phyloP scores from a whole-genome alignment of 2,888 invertebrate species.

The Spicauda simplicius region DNA sequence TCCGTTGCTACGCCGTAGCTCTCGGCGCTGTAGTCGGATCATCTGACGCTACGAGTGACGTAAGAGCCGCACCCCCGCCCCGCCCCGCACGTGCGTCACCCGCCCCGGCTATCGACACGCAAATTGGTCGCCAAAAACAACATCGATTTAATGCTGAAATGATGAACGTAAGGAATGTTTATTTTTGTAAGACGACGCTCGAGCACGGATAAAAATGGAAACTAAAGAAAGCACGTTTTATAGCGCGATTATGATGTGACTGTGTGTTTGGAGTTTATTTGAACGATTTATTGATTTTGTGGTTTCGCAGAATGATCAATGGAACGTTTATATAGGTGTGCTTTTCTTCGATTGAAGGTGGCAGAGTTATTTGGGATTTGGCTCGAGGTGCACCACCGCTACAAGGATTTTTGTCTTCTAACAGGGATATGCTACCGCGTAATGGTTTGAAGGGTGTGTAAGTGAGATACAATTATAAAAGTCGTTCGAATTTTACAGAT shows the following conservation, averaged over 20 bases:
- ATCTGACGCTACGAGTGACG: conserved; percentile 72
- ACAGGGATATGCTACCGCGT: too few species aligned
- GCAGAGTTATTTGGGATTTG: too few species aligned
- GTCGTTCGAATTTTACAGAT: too few species aligned
- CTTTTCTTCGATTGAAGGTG: neutral
- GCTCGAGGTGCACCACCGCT: too few species aligned
- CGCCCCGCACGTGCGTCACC: conserved; percentile 54
- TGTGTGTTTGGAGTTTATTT: neutral
- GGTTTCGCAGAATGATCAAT: neutral
- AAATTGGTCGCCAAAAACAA: conserved; percentile 72
- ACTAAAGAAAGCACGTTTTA: conserved; percentile 12
- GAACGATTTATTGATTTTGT: neutral
- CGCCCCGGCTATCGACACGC: conserved; percentile 53
- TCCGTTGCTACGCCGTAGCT: conserved; percentile 31
- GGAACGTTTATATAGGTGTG: neutral
- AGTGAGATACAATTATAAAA: too few species aligned
- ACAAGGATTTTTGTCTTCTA: too few species aligned
- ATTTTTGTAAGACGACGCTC: conserved; percentile 38
- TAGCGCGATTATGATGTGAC: neutral
- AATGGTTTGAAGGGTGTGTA: too few species aligned
- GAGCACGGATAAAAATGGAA: conserved; percentile 16
- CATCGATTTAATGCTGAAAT: conserved; percentile 55
- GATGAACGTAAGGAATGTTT: conserved; percentile 43
- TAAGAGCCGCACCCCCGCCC: conserved; percentile 67
- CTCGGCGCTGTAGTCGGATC: conserved; percentile 38